Evolutionary conservation across 2,797 vertebrate genomes (phyloP).

Genomic region (Microctenopoma steveboyesi): DNA sequence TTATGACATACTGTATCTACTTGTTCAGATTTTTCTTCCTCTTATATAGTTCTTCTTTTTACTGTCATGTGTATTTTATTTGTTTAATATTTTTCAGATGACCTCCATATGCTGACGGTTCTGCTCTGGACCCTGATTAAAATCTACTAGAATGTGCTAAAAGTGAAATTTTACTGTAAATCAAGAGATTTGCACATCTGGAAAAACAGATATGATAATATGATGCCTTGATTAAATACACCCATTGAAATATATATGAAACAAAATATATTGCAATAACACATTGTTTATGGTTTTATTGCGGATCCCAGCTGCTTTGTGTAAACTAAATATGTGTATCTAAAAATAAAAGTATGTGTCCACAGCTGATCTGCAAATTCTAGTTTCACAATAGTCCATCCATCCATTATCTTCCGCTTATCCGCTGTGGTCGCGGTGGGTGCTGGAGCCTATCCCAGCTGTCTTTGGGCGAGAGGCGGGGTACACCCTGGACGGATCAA

Average conservation of each 20-base stretch:
- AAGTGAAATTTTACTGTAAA: slow-evolving; percentile 1
- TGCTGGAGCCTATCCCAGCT: too few species aligned
- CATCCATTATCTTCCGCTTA: too few species aligned
- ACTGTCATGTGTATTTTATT: background rate
- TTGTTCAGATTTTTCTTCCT: background rate
- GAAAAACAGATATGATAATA: background rate
- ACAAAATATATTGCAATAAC: too few species aligned
- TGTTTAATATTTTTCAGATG: slow-evolving; percentile 13
- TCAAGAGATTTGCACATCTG: background rate
- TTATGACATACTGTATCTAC: background rate
- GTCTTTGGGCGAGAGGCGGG: too few species aligned
- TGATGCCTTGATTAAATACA: background rate
- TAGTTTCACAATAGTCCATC: too few species aligned
- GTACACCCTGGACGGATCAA: too few species aligned
- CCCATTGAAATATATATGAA: background rate
- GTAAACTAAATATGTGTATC: too few species aligned
- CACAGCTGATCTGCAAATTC: too few species aligned
- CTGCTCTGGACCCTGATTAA: background rate
- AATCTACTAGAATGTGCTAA: background rate
- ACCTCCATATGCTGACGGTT: background rate
- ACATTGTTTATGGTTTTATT: background rate
- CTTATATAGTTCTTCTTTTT: background rate
- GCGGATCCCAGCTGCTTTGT: background rate
- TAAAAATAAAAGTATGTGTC: too few species aligned
- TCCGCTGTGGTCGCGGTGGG: too few species aligned